Conservation (phyloP, 1,140 invertebrate genomes). For the Ruditapes philippinarum region DNA sequence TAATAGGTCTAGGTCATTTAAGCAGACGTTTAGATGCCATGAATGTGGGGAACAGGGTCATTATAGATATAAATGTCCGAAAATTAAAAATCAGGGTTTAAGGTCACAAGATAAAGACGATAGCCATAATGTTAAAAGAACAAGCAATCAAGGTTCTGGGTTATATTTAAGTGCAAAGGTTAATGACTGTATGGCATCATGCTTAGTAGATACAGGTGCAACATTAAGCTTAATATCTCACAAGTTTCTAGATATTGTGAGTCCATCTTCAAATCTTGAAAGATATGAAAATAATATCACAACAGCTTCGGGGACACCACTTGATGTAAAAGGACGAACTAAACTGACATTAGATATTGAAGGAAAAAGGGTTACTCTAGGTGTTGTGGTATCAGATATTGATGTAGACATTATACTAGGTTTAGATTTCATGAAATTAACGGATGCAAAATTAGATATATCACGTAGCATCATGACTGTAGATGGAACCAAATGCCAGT, state of each 20-base stretch:
- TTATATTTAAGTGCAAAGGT: not conserved
- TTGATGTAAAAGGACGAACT: not conserved
- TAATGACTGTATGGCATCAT: not conserved
- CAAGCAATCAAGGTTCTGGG: not conserved
- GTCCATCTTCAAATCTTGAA: not conserved
- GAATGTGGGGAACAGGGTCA: not conserved
- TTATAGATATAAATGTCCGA: not conserved
- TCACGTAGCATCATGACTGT: not conserved
- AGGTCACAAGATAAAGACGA: not conserved
- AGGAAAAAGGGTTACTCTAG: not conserved
- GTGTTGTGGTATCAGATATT: not conserved
- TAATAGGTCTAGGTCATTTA: not conserved
- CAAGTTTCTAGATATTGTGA: not conserved
- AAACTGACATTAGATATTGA: not conserved
- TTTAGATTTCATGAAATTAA: slow-evolving; percentile 13
- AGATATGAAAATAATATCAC: not conserved
- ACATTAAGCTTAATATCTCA: not conserved
- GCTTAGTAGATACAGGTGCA: slow-evolving; percentile 24
- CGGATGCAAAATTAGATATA: not conserved
- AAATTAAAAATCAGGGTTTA: not conserved
- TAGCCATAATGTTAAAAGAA: not conserved
- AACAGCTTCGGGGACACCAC: not conserved
- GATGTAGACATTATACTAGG: not conserved
- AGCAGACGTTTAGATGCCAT: not conserved
- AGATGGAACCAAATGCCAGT: not conserved